These are phyloP conservation scores for Corapipo altera DNA, from an alignment of 2,113 vertebrate species.

Conservation along the genomic window DNA sequence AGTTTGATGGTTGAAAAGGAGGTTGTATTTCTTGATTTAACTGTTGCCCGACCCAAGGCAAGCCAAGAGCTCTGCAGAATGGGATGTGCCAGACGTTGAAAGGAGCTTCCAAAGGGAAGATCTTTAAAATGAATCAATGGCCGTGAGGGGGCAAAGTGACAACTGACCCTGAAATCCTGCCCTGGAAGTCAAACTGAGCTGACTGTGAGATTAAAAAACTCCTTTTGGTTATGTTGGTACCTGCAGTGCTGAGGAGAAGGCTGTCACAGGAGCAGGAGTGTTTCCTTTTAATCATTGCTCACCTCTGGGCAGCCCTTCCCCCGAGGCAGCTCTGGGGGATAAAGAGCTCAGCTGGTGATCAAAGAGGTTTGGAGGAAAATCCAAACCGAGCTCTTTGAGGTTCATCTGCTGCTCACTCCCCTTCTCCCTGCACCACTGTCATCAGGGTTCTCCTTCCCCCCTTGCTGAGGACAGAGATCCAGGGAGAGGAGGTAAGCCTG, in stretches of 20 bases:
- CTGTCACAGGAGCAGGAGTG: not conserved
- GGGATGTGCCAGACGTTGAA: rapidly evolving
- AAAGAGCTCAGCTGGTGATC: constrained; percentile 27
- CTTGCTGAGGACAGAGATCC: not conserved
- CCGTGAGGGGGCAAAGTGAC: not conserved
- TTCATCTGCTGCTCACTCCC: not conserved
- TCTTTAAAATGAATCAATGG: not conserved
- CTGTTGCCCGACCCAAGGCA: not conserved
- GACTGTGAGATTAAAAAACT: not conserved
- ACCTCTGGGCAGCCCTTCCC: constrained; percentile 3
- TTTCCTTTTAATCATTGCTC: constrained; percentile 29
- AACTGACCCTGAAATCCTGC: not conserved
- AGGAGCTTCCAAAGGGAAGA: not conserved
- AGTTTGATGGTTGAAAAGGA: not conserved
- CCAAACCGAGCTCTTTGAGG: not conserved
- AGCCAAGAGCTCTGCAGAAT: not conserved
- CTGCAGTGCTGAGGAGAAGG: not conserved
- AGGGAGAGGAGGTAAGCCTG: not conserved
- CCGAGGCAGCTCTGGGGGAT: not conserved
- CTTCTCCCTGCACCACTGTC: not conserved
- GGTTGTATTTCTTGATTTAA: not conserved
- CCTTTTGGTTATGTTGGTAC: not conserved
- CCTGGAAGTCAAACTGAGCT: not conserved
- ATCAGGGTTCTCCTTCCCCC: not conserved
- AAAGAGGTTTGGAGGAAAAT: constrained; percentile 18